Evolutionary conservation across 2,113 vertebrate species (phyloP).

Genomic region (Cricetomys ansorgei): DNA sequence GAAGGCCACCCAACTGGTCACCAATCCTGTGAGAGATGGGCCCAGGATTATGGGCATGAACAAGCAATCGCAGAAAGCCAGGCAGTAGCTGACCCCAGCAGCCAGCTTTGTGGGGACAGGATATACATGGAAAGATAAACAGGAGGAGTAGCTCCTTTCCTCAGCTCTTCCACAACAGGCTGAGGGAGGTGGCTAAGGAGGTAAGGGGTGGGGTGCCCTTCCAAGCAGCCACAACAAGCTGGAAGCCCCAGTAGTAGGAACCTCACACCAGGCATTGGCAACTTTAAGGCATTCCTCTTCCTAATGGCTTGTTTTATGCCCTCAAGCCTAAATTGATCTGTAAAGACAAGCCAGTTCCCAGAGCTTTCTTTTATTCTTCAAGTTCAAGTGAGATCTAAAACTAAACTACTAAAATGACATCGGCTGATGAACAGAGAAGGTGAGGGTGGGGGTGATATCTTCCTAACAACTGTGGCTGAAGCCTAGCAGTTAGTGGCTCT

Average conservation of each 20-base stretch:
- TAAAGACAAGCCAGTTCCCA: constrained; percentile 29
- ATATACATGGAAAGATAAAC: neutral
- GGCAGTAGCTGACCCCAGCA: neutral
- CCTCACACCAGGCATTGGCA: neutral
- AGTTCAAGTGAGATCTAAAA: constrained; percentile 39
- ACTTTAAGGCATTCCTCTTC: neutral
- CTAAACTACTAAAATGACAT: neutral
- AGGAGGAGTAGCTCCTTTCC: neutral
- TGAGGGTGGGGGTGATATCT: constrained; percentile 38
- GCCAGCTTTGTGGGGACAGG: neutral
- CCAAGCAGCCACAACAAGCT: neutral
- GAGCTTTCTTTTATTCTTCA: constrained; percentile 54
- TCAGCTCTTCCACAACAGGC: neutral
- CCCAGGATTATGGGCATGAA: constrained; percentile 7
- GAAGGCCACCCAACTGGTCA: neutral
- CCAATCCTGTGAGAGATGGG: neutral
- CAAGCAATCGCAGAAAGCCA: neutral
- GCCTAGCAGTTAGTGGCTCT: constrained; percentile 63
- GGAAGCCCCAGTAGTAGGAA: neutral
- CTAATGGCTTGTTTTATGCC: neutral
- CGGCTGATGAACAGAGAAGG: neutral
- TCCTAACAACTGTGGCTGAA: constrained; percentile 83
- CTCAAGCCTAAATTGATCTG: neutral
- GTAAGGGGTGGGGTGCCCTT: neutral
- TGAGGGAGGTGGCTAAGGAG: neutral